phyloP scores from a whole-genome alignment of 2,888 invertebrate species.

The Nycteola revayana region DNA sequence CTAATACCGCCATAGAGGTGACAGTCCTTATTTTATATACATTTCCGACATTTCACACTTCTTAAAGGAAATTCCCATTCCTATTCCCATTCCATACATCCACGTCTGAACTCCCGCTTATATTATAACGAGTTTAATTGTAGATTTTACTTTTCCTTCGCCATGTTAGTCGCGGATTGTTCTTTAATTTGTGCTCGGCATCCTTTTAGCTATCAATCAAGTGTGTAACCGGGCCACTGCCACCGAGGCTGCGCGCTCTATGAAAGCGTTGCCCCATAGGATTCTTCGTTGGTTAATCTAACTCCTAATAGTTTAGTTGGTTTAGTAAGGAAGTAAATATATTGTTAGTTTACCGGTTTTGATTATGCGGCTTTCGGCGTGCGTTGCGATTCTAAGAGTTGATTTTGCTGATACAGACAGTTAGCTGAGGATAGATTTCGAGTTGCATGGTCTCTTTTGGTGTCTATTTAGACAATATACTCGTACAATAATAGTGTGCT shows the following conservation, averaged over 20 bases:
- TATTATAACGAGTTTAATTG: slow-evolving; percentile 53
- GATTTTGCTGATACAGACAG: no score
- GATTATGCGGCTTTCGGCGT: not conserved
- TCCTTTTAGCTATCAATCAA: slow-evolving; percentile 73
- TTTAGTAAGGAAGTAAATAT: slow-evolving; percentile 23
- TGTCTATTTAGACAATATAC: no score
- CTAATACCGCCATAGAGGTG: no score
- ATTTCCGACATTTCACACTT: no score
- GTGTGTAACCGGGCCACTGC: slow-evolving; percentile 49
- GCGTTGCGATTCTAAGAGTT: no score
- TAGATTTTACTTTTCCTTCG: slow-evolving; percentile 43
- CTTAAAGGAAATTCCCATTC: not conserved
- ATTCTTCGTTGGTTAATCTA: slow-evolving; percentile 32
- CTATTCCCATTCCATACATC: slow-evolving; percentile 5
- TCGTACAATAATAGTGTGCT: no score
- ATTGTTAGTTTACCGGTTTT: slow-evolving; percentile 31
- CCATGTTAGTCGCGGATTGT: slow-evolving; percentile 42
- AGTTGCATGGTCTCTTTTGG: no score
- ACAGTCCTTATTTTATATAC: no score
- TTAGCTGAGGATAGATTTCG: no score
- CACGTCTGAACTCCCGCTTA: slow-evolving; percentile 24
- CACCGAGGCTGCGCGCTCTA: slow-evolving; percentile 26
- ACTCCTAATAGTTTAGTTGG: slow-evolving; percentile 20
- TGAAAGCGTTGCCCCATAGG: slow-evolving; percentile 24
- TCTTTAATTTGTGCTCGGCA: slow-evolving; percentile 65